Evolutionary conservation across 2,113 vertebrate genomes (phyloP).

Genomic region (Vulpes lagopus): DNA sequence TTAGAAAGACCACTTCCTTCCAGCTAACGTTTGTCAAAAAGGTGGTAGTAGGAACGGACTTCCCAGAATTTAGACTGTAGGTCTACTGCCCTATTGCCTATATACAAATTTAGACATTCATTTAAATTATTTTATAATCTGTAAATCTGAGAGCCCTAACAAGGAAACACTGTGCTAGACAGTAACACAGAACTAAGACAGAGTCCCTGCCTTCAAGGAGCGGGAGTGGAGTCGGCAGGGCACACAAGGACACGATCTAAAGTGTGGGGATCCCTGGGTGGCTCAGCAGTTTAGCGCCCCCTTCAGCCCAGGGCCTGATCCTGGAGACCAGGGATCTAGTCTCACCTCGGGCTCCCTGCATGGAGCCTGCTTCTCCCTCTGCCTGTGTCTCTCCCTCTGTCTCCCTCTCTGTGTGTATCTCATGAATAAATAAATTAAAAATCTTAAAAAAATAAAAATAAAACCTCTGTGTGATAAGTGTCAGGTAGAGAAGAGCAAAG

Average conservation of each 20-base stretch:
- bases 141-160: neutral
- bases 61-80: neutral
- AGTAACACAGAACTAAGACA: neutral
- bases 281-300: too few species aligned
- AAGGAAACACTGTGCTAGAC: neutral
- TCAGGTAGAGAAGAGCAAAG: neutral
- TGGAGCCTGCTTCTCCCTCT: too few species aligned
- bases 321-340: too few species aligned
- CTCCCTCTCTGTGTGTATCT: too few species aligned
- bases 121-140: neutral
- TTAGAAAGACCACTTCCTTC: neutral
- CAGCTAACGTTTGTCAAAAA: neutral
- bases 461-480: neutral
- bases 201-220: neutral
- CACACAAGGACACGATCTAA: rapidly evolving
- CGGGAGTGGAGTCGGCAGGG: too few species aligned
- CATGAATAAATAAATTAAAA: too few species aligned
- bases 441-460: too few species aligned
- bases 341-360: too few species aligned
- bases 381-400: too few species aligned
- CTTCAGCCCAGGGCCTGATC: too few species aligned
- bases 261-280: too few species aligned
- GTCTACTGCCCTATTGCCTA: neutral
- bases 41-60: neutral
- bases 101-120: neutral